phyloP scores from a whole-genome alignment of 2,888 invertebrate genomes.

The Parnassius glacialis region DNA sequence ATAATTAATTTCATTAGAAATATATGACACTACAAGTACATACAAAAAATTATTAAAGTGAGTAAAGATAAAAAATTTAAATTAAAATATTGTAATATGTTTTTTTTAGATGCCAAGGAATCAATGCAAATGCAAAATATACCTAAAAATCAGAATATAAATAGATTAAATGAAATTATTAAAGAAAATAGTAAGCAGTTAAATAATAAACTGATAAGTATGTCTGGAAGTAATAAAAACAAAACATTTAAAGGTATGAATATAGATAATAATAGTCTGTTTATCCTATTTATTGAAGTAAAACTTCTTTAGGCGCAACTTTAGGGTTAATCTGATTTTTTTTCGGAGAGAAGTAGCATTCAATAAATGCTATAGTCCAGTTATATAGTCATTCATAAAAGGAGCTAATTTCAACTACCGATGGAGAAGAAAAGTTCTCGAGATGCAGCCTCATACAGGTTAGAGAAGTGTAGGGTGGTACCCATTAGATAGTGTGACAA shows the following conservation, averaged over 20 bases:
- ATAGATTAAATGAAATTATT: slow-evolving; percentile 44
- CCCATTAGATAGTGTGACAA: no score
- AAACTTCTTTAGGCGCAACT: background rate
- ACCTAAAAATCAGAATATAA: slow-evolving; percentile 43
- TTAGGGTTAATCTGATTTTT: background rate
- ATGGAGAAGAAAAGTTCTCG: no score
- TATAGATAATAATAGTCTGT: background rate
- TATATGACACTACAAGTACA: background rate
- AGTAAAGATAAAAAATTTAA: background rate
- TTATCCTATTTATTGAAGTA: background rate
- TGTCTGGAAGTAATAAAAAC: slow-evolving; percentile 2
- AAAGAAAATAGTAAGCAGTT: slow-evolving; percentile 34
- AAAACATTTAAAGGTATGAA: slow-evolving; percentile 41
- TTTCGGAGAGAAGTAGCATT: background rate
- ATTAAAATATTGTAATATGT: background rate
- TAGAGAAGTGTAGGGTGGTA: no score
- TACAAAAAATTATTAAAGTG: background rate
- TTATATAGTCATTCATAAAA: background rate
- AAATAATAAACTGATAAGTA: slow-evolving; percentile 40
- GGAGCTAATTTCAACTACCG: no score
- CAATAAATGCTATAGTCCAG: background rate
- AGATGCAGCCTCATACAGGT: no score
- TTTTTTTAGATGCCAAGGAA: slow-evolving; percentile 50
- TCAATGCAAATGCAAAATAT: slow-evolving; percentile 42
- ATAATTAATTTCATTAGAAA: background rate